Percentiles rank a stretch among this genome's conserved stretches.
Evolutionary conservation across 2,888 invertebrate genomes (phyloP).

Genomic region (Amphipyra berbera): DNA sequence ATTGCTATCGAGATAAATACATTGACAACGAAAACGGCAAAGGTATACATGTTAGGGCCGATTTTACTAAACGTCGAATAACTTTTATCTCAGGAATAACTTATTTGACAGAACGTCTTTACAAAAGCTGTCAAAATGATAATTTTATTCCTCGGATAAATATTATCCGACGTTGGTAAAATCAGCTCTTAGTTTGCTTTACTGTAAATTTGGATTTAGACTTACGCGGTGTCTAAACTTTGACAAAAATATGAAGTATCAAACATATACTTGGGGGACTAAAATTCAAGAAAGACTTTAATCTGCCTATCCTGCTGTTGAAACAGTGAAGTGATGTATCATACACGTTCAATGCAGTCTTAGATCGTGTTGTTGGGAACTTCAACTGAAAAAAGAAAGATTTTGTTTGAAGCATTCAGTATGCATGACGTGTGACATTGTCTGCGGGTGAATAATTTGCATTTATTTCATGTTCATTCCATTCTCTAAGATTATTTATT

Average conservation of each 20-base stretch:
- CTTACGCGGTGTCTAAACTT: conserved; percentile 2
- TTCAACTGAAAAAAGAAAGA: conserved; percentile 34
- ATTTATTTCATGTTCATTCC: neutral
- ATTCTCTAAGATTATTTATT: neutral
- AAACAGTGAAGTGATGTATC: conserved; percentile 62
- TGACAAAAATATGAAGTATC: neutral
- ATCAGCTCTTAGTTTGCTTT: no score
- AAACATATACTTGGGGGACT: conserved; percentile 8
- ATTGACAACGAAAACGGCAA: neutral
- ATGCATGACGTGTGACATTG: neutral
- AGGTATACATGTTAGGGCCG: neutral
- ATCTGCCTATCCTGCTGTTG: conserved; percentile 6
- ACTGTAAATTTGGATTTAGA: neutral
- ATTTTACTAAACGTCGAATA: no score
- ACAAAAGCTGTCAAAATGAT: no score
- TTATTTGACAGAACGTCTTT: no score
- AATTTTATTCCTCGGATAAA: no score
- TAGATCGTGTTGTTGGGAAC: conserved; percentile 62
- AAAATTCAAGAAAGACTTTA: neutral
- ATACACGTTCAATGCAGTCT: conserved; percentile 80
- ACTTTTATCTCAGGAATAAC: no score
- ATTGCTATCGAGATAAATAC: neutral
- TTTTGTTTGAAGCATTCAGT: neutral
- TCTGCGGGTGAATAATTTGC: neutral
- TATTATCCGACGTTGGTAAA: no score